Conservation (phyloP, 1,140 invertebrate species). For the Linepithema humile region DNA sequence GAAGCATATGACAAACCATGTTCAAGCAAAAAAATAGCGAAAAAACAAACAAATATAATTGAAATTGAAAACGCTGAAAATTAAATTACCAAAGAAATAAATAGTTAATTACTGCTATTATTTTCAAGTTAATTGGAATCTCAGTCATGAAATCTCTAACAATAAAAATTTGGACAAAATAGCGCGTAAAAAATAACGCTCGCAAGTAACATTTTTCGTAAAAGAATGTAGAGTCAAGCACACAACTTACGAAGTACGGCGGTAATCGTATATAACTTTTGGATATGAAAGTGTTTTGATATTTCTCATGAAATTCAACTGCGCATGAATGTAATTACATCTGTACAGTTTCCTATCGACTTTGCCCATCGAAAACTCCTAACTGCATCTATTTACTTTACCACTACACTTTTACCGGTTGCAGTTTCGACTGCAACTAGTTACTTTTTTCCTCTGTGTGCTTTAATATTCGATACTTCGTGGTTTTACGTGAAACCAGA, state of each 20-base stretch:
- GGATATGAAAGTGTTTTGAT: not conserved
- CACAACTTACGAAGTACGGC: not conserved
- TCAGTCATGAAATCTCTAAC: not conserved
- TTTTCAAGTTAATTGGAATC: not conserved
- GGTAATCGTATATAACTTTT: slow-evolving; percentile 7
- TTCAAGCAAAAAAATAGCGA: no score
- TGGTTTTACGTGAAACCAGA: slow-evolving; percentile 47
- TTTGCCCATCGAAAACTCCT: slow-evolving; percentile 34
- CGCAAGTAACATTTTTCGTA: not conserved
- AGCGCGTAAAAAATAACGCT: not conserved
- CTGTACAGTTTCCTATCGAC: not conserved
- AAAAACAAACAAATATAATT: no score
- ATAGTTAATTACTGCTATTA: not conserved
- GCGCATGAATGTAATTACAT: not conserved
- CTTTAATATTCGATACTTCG: slow-evolving; percentile 58
- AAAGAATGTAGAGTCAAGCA: not conserved
- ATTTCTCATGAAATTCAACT: slow-evolving; percentile 27
- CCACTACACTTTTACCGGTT: slow-evolving; percentile 39
- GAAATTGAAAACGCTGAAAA: no score
- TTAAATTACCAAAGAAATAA: no score
- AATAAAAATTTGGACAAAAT: not conserved
- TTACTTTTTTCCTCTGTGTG: slow-evolving; percentile 1
- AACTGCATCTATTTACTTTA: slow-evolving; percentile 34
- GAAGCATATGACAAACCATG: no score
- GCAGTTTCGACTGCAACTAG: not conserved